These are phyloP conservation scores for Brachionus rotundiformis DNA, from an alignment of 1,140 invertebrate genomes.

Conservation along the genomic window DNA sequence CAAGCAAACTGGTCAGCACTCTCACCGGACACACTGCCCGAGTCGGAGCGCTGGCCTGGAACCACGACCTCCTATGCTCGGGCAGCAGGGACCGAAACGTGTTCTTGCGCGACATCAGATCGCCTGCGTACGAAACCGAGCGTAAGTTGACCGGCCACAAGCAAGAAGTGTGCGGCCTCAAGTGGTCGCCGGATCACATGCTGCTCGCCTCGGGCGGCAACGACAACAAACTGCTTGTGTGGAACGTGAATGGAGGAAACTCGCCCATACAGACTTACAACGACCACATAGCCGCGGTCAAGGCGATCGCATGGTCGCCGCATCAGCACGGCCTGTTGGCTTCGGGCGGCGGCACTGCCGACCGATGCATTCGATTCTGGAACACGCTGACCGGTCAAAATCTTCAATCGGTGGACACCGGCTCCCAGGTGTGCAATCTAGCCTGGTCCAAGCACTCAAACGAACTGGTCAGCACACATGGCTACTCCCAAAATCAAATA, in stretches of 20 bases:
- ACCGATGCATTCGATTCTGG: conserved; percentile 87
- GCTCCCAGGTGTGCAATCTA: conserved; percentile 95
- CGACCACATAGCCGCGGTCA: conserved; percentile 92
- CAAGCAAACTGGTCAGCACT: conserved; percentile 87
- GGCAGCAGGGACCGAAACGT: conserved; percentile 92
- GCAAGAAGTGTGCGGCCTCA: conserved; percentile 96
- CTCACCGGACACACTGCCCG: conserved; percentile 85
- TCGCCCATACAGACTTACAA: conserved; percentile 81
- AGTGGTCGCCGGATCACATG: conserved; percentile 99
- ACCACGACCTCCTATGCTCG: conserved; percentile 91
- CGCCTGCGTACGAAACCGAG: conserved; percentile 70
- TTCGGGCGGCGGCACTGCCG: conserved; percentile 95
- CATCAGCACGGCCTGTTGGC: conserved; percentile 97
- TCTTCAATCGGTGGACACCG: conserved; percentile 97
- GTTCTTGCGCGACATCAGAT: conserved; percentile 87
- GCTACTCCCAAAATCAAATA: conserved; percentile 99
- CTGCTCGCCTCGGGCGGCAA: conserved; percentile 97
- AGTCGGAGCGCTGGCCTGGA: conserved; percentile 87
- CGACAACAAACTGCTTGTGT: conserved; percentile 96
- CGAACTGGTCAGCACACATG: conserved; percentile 84
- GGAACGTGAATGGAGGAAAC: conserved; percentile 71
- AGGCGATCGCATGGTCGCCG: conserved; percentile 97
- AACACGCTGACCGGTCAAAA: conserved; percentile 98
- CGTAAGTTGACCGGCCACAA: conserved; percentile 78
- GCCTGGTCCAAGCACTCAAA: conserved; percentile 99